Conservation (phyloP, 2,113 vertebrate species). For the Menidia beryllina region DNA sequence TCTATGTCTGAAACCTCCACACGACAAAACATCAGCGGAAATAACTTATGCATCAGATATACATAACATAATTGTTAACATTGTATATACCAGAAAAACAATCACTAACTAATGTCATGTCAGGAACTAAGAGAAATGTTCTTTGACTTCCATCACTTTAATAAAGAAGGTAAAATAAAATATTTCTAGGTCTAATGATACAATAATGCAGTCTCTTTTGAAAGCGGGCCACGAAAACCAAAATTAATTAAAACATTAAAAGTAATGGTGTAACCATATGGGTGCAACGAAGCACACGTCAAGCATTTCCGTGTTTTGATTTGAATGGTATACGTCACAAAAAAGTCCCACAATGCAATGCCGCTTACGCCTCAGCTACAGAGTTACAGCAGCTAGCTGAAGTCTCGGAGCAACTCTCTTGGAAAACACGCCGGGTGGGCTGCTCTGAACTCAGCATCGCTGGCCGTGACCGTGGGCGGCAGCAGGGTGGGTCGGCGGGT, state of each 20-base stretch:
- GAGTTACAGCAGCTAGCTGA: not conserved
- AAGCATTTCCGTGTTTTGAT: conserved; percentile 61
- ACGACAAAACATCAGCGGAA: conserved; percentile 17
- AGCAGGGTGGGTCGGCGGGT: no score
- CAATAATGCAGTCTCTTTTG: no score
- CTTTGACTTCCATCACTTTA: no score
- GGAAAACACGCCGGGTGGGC: not conserved
- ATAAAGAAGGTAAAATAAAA: no score
- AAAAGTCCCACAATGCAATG: conserved; percentile 65
- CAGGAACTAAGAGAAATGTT: no score
- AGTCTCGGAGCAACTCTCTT: conserved; percentile 2
- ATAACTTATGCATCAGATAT: no score
- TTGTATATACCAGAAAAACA: no score
- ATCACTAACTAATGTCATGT: no score
- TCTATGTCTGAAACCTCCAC: conserved; percentile 32
- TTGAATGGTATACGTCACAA: conserved; percentile 44
- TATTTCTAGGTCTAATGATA: no score
- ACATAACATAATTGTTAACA: no score
- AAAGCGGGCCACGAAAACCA: no score
- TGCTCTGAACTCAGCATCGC: not conserved
- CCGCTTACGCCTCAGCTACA: not conserved
- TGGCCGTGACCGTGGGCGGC: not conserved
- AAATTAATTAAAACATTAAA: not conserved
- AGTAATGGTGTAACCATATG: not conserved
- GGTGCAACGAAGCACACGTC: not conserved